phyloP scores from a whole-genome alignment of 1,140 invertebrate species.

The Monochamus saltuarius region DNA sequence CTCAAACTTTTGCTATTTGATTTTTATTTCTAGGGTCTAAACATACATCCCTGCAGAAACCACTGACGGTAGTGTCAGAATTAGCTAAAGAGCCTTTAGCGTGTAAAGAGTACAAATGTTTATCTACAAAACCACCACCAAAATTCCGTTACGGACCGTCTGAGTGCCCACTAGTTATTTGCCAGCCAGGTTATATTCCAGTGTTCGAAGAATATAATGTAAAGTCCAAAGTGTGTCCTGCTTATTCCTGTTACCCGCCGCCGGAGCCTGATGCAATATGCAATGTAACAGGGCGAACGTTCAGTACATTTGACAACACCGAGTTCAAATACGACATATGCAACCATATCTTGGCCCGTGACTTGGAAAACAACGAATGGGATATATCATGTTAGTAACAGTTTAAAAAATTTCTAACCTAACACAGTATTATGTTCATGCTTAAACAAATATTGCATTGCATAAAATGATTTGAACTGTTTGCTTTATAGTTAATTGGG shows the following conservation, averaged over 20 bases:
- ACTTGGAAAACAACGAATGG: constrained; percentile 65
- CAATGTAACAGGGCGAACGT: constrained; percentile 70
- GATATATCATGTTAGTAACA: constrained; percentile 61
- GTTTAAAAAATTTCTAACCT: not conserved
- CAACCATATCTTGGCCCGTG: constrained; percentile 73
- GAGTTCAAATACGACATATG: constrained; percentile 79
- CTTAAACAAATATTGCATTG: no score
- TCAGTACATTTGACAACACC: constrained; percentile 76
- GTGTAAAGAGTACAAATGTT: constrained; percentile 56
- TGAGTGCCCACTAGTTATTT: constrained; percentile 58
- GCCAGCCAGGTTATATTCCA: constrained; percentile 59
- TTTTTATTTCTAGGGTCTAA: no score
- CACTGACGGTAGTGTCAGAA: no score
- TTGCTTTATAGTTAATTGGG: no score
- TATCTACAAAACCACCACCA: constrained; percentile 51
- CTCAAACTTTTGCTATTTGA: no score
- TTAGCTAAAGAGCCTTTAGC: not conserved
- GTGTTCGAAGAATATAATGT: constrained; percentile 25
- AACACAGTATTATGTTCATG: not conserved
- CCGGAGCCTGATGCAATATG: constrained; percentile 65
- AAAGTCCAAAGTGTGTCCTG: constrained; percentile 21
- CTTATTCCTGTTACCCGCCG: constrained; percentile 63
- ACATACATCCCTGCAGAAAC: no score
- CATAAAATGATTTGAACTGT: no score
- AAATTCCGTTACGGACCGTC: constrained; percentile 40